Base-by-base conservation (phyloP, 2,113 vertebrate genomes). In the Bucco capensis region DNA sequence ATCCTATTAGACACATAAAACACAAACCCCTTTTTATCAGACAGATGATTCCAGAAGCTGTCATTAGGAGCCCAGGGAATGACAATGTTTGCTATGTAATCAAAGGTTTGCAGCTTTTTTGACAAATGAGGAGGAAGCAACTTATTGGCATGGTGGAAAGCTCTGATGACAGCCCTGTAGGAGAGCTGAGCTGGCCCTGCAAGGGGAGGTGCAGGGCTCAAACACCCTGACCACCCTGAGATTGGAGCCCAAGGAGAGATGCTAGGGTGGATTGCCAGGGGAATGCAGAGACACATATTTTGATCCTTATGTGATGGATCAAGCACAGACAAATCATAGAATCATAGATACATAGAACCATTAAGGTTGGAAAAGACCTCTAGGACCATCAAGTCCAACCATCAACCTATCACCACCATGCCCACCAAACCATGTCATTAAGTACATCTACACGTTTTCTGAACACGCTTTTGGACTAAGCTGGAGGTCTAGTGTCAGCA, bases 261-360 rank as follows among this genome's bases (percentile, higher is more conserved):
- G 17, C 2, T 27, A 67, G 62, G 57, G 6, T 67, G 31, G 10
- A 2, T 16, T 30, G 28, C 25, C 37, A 21, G 38, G 10, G 21
- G 31, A n/a, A 23, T 3, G 8, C 31, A 62, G 71, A 61, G 9
- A 49, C 5, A 18, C 21, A 40, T 25, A 8, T 56, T 33, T 10
- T 0, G 0, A 3, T 35, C 47, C 35, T 49, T 62, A 4, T n/a
- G 44, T 0, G 8, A 25, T 1, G 4, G 35, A n/a, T 54, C 51
- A 46, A 22, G 5, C 47, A 6, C 0, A 0, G 14, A 25, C 72
- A 70, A 13, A 57, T 1, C n/a, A n/a, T n/a, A n/a, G n/a, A n/a
- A n/a, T n/a, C n/a, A n/a, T n/a, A n/a, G n/a, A n/a, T n/a, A n/a
- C n/a, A n/a, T n/a, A n/a, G n/a, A n/a, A n/a, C n/a, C n/a, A n/a